Evolutionary conservation across 2,113 vertebrate species (phyloP), one percentile per base, ranked within the genome.

Genomic region (Ictalurus punctatus): DNA sequence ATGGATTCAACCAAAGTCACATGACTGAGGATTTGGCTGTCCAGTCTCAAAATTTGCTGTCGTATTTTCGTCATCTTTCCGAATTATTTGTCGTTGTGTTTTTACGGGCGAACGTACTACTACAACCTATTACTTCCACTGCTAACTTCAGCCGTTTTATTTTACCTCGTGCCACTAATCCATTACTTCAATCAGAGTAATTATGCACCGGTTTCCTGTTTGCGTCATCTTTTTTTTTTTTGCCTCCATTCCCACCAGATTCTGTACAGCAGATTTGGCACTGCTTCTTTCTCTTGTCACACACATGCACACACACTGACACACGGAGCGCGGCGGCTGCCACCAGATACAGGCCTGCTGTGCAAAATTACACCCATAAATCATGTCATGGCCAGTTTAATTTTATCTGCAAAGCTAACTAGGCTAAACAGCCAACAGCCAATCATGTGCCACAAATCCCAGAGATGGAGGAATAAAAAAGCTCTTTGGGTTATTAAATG

Each of bases 401-500:
- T 95, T 95, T 94, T 93, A 93, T 94, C 93, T 91, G 90, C 91
- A 91, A 93, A 91, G 91, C 84, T 85, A 94, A 93, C 93, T 90
- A 91, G 91, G 88, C 91, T 90, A 59, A 86, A 89, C 86, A 88
- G 91, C 93, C 94, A 93, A 93, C 80, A 86, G 91, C 93, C 94
- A 95, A 94, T 95, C 92, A 94, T 86, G 94, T 86, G 81, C 88
- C 90, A 90, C 91, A 92, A 92, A 93, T 93, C 91, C 88, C 91
- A 86, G 85, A 83, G 92, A 92, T 90, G 89, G 52, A 69, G 86
- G 83, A 92, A 91, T 93, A 93, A 93, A 94, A 94, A 94, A 93
- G 94, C 93, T 95, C 91, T 94, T 92, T 94, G 92, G 94, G 86
- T 95, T 95, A 95, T 95, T 95, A 93, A 93, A 94, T 92, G 58